Conservation (phyloP, 2,888 invertebrate genomes). For the Dastarcus helophoroides region DNA sequence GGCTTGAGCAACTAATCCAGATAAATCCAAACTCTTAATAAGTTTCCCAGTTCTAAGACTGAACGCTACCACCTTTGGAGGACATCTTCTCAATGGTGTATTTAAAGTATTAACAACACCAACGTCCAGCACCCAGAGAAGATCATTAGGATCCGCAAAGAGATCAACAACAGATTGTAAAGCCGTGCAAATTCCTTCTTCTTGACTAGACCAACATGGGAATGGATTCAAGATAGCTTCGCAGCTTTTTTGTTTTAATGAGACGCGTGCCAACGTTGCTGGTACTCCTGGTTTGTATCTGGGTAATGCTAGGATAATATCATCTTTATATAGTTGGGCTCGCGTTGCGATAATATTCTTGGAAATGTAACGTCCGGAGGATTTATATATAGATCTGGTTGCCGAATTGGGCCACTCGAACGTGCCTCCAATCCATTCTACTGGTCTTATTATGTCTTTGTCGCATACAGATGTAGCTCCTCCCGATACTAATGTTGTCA, state of each 20-base stretch:
- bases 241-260: slow-evolving; percentile 40
- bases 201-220: slow-evolving; percentile 59
- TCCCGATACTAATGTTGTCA: too few species aligned
- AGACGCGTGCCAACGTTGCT: slow-evolving; percentile 45
- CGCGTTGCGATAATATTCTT: slow-evolving; percentile 51
- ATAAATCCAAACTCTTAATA: slow-evolving; percentile 46
- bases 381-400: slow-evolving; percentile 46
- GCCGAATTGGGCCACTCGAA: slow-evolving; percentile 47
- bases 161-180: slow-evolving; percentile 59
- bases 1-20: slow-evolving; percentile 38
- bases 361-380: slow-evolving; percentile 44
- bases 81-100: slow-evolving; percentile 42
- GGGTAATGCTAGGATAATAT: slow-evolving; percentile 47
- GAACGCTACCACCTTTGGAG: slow-evolving; percentile 50
- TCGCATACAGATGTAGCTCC: slow-evolving; percentile 7
- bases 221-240: slow-evolving; percentile 46
- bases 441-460: slow-evolving; percentile 15
- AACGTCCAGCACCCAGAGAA: slow-evolving; percentile 49
- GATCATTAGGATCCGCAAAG: slow-evolving; percentile 45
- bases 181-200: slow-evolving; percentile 56
- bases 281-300: slow-evolving; percentile 50
- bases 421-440: slow-evolving; percentile 36
- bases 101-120: slow-evolving; percentile 48
- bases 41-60: slow-evolving; percentile 46
- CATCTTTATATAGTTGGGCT: slow-evolving; percentile 46